Evolutionary conservation across 2,888 invertebrate genomes (phyloP).

Genomic region (Amaurobius ferox): DNA sequence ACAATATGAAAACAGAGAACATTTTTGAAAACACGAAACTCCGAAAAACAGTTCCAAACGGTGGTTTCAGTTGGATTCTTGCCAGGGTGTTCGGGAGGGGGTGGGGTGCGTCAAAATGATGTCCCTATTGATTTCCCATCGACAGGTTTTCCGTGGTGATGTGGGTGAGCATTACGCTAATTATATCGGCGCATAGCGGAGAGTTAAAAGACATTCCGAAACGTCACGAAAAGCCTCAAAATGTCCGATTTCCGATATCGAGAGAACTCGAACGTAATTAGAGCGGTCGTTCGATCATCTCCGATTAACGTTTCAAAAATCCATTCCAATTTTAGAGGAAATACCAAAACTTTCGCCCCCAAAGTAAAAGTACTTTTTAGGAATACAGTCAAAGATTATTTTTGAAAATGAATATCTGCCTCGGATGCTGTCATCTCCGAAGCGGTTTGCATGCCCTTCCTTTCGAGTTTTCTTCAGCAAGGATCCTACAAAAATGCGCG

Average conservation of each 20-base stretch:
- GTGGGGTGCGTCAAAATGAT: not conserved
- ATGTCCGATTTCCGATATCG: slow-evolving; percentile 1
- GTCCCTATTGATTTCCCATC: not conserved
- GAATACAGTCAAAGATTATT: too few species aligned
- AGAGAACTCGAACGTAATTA: not conserved
- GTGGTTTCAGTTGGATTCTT: not conserved
- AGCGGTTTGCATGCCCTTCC: too few species aligned
- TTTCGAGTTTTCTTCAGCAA: too few species aligned
- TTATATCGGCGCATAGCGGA: not conserved
- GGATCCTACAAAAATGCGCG: too few species aligned
- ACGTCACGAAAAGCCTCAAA: not conserved
- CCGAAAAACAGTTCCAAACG: not conserved
- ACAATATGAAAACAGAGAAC: not conserved
- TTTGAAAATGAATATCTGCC: too few species aligned
- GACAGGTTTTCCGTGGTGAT: not conserved
- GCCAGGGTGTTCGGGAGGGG: not conserved
- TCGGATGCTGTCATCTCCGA: too few species aligned
- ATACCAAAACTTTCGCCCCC: too few species aligned
- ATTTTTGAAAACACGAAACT: not conserved
- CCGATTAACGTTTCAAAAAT: too few species aligned
- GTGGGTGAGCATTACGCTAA: not conserved
- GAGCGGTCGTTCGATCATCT: not conserved
- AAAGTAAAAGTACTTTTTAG: too few species aligned
- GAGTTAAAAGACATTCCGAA: not conserved
- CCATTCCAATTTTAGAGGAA: too few species aligned